A percentile compares a stretch with the other conserved stretches of the same genome.
Conservation (phyloP, 2,113 vertebrate genomes). For the Takifugu flavidus region DNA sequence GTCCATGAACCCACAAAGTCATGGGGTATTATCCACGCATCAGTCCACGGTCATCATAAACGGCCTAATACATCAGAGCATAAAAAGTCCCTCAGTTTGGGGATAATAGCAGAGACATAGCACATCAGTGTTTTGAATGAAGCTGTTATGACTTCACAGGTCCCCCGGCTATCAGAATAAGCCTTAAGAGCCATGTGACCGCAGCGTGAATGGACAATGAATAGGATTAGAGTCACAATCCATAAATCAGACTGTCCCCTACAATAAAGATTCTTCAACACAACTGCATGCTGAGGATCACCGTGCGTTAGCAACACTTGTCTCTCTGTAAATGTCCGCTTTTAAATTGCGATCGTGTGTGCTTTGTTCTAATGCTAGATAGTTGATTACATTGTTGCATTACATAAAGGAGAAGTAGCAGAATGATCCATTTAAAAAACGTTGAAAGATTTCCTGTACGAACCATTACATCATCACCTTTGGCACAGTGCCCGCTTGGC, state of each 20-base stretch:
- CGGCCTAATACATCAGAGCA: slow-evolving; percentile 52
- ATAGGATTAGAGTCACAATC: slow-evolving; percentile 60
- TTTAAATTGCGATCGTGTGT: too few species aligned
- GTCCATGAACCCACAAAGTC: slow-evolving; percentile 24
- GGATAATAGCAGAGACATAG: slow-evolving; percentile 18
- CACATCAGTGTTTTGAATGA: slow-evolving; percentile 37
- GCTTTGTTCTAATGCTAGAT: too few species aligned
- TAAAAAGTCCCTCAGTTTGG: slow-evolving; percentile 37
- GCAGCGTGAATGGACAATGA: slow-evolving; percentile 55
- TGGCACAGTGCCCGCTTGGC: too few species aligned
- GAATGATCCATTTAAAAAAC: too few species aligned
- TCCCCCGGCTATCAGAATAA: slow-evolving; percentile 53
- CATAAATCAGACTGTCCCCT: slow-evolving; percentile 53
- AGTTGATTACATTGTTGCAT: too few species aligned
- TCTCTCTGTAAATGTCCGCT: too few species aligned
- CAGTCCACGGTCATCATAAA: slow-evolving; percentile 45
- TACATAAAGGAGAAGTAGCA: too few species aligned
- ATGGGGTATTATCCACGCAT: slow-evolving; percentile 30
- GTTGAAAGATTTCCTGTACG: too few species aligned
- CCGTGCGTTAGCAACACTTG: not conserved
- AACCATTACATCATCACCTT: too few species aligned
- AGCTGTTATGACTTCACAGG: slow-evolving; percentile 43
- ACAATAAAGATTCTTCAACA: slow-evolving; percentile 27
- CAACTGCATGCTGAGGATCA: slow-evolving; percentile 6
- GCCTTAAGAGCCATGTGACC: slow-evolving; percentile 57